These are phyloP conservation scores for Cotesia typhae DNA, from an alignment of 1,140 invertebrate genomes.

Conservation along the genomic window DNA sequence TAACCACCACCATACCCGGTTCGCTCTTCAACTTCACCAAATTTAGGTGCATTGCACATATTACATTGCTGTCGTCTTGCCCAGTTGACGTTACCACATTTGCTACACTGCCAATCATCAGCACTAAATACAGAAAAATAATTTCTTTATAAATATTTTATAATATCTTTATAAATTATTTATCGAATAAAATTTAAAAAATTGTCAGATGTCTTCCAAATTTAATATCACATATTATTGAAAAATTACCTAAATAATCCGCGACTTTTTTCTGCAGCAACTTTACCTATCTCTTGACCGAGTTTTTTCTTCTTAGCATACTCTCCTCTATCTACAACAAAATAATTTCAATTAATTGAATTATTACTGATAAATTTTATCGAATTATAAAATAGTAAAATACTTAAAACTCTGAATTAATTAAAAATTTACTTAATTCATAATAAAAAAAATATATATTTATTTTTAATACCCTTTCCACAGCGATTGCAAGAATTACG, in stretches of 20 bases:
- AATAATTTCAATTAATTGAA: conserved; percentile 12
- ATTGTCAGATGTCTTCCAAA: too few relatives aligned
- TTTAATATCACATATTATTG: too few relatives aligned
- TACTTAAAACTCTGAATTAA: too few relatives aligned
- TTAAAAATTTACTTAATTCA: neutral
- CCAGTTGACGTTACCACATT: conserved; percentile 99
- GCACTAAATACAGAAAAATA: conserved; percentile 77
- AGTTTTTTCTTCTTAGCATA: conserved; percentile 86
- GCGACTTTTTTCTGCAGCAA: conserved; percentile 96
- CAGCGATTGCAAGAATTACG: conserved; percentile 91
- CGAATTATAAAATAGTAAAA: too few relatives aligned
- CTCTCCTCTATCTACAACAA: conserved; percentile 67
- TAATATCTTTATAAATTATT: too few relatives aligned
- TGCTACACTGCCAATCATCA: conserved; percentile 99
- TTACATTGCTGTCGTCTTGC: conserved; percentile 95
- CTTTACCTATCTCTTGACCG: conserved; percentile 97
- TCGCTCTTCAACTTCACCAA: conserved; percentile 86
- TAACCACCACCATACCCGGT: conserved; percentile 88
- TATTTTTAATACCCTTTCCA: conserved; percentile 70
- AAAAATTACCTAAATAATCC: conserved; percentile 80
- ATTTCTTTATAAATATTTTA: too few relatives aligned
- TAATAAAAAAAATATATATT: conserved; percentile 10
- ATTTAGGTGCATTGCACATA: conserved; percentile 98
- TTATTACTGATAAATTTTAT: neutral
- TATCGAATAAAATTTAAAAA: neutral